Evolutionary conservation across 2,888 invertebrate species (phyloP), one percentile per base, ranked within the genome.

Genomic region (Saturnia japonica): DNA sequence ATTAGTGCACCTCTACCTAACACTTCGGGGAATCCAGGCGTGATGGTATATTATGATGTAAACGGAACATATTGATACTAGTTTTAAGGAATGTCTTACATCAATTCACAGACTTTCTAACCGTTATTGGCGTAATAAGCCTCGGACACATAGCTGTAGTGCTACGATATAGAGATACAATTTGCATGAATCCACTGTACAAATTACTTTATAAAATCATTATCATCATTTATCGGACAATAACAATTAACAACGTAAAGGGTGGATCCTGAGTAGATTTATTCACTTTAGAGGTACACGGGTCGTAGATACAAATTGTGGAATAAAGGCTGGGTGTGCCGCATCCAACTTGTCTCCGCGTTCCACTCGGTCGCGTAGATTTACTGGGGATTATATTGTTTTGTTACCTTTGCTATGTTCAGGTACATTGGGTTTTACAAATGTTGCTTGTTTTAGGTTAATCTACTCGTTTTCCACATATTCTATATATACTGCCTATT

Each of bases 301-400:
- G 6, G 34, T n/a, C 34, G 40, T 14, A n/a, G 34, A 12, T 22
- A 69, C 51, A 70, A 66, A 70, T 45, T 64, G 51, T 25, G 34
- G 22, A 47, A 66, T 70, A 70, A 70, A 66, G 66, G 40, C 45
- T 19, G 40, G 64, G 64, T 64, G 40, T 64, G 64, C 64, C 64
- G 40, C 22, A 28, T 64, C 69, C 66, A 70, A 22, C 47, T 51
- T 64, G 47, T 54, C 34, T 54, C 68, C 19, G 34, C 40, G 64
- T 69, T 62, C 62, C 43, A 60, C 64, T 62, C n/a, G 40, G 51
- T 70, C 64, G 64, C 40, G 28, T 51, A 70, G 69, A 64, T 66
- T 66, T 47, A 51, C 64, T 19, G 60, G 40, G 60, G 66, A 70
- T 70, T 70, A 70, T 60, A 28, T 25, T n/a, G 43, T 51, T 68